Evolutionary conservation across 1,140 invertebrate genomes (phyloP), one percentile per base, ranked within the genome.

Genomic region (Magallana gigas): DNA sequence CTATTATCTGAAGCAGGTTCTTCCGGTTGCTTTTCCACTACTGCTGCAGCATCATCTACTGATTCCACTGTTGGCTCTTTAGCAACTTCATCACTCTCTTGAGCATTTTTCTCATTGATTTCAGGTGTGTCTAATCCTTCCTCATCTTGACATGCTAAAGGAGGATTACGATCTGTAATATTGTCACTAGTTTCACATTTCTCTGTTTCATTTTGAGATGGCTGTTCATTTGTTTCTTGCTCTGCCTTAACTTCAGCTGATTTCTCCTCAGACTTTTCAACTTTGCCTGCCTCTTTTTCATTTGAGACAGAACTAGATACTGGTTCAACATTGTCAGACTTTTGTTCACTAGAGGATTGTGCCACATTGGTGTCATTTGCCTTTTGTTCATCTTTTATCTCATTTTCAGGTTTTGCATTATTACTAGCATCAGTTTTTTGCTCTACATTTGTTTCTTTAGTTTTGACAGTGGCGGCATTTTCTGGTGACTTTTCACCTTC

Each of bases 401-500:
- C 36, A 29, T 76, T 12, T 29, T 76, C 68, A 29, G 68, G 36
- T 11, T 76, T 62, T 12, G 60, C n/a, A 62, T 62, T 11, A 62
- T 62, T 6, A 62, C 60, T 62, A 16, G 14, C 12, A 16, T 62
- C 60, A 62, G n/a, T 62, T 62, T 62, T 76, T 12, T 36, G 23
- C 68, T 76, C 23, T 29, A 8, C 36, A 76, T 23, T 29, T 29
- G 23, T 76, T 76, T 76, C 68, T 11, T 76, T 23, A 12, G 68
- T 29, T 11, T 76, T 76, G 36, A 36, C 68, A 76, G 23, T 76
- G 12, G 11, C 29, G 12, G 68, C 36, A 36, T 36, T 76, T 76
- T 76, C 23, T 76, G 68, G 68, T 29, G 23, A 76, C 36, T 76
- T 76, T 23, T 76, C 68, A 76, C 68, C 36, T 76, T 18, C 23